phyloP scores from a whole-genome alignment of 2,113 vertebrate genomes.

The Chinchilla lanigera region DNA sequence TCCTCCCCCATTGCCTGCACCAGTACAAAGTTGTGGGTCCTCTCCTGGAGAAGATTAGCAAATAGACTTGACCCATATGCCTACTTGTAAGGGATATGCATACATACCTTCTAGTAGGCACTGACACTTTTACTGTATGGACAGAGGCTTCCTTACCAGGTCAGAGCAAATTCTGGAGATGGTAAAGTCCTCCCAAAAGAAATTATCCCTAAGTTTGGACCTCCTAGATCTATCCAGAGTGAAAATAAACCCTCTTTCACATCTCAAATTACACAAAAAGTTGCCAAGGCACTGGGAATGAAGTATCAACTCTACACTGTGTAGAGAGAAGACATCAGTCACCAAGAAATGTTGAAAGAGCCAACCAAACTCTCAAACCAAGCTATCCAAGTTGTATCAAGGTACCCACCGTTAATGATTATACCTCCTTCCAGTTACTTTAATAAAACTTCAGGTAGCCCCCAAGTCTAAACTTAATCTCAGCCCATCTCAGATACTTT shows the following conservation, averaged over 20 bases:
- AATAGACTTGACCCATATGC: background rate
- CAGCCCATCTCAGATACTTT: background rate
- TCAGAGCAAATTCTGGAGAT: background rate
- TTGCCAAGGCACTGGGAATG: background rate
- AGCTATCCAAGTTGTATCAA: background rate
- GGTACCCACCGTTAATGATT: background rate
- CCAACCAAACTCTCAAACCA: background rate
- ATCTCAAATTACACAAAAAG: background rate
- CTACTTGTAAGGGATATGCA: background rate
- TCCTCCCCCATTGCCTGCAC: background rate
- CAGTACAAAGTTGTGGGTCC: background rate
- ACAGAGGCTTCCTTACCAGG: background rate
- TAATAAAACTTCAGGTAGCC: background rate
- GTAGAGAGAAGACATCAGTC: background rate
- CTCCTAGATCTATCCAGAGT: background rate
- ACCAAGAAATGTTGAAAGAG: background rate
- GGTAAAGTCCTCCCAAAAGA: background rate
- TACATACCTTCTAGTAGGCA: background rate
- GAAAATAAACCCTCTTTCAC: background rate
- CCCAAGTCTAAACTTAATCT: background rate
- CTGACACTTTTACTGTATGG: background rate
- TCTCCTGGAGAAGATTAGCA: background rate
- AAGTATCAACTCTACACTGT: background rate
- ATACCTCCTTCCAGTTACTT: background rate
- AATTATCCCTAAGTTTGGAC: background rate